Evolutionary conservation across 92 coral and sea anemone species (phyloP), one percentile per base, ranked within the genome.

Genomic region (Nematostella vectensis): DNA sequence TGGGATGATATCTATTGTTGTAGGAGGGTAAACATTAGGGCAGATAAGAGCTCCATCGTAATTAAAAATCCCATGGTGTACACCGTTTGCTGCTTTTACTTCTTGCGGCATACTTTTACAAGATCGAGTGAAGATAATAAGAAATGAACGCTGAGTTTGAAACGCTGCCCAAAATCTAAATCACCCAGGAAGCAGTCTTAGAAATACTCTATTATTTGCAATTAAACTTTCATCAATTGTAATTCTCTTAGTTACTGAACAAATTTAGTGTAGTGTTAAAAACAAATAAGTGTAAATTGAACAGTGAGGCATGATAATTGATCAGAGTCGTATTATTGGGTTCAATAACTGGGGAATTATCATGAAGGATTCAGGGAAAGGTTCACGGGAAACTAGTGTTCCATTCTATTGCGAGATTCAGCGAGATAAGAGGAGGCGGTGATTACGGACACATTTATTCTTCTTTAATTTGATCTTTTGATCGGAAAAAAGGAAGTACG

Each of bases 381-480:
- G 18, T 4, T 6, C 12, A 10, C 17, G 51, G 51, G 51, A 45
- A 10, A 4, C 51, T 22, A 17, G 21, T 22, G 11, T 45, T 19
- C 51, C 18, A 45, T 45, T 45, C 18, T 22, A 45, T 6, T 45
- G 18, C 51, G 17, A 6, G 40, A 45, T 45, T 45, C 11, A 45
- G 23, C 4, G 11, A 39, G 63, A 66, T 66, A 66, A 20, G 29
- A 30, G 56, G 28, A 29, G 72, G 72, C 72, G 72, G 72, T 30
- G 11, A 60, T 48, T 3, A 31, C 18, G 10, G 1, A 42, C 24
- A 26, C 54, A 60, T 27, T 55, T 29, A 55, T 54, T 66, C 54
- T 55, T 31, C 63, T 48, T 57, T 54, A 66, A 66, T 66, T 66
- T 48, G 63, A 66, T 66, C 72, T 24, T 43, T 66, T 55, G 51